Evolutionary conservation across 2,113 vertebrate species (phyloP).

Genomic region (Aegithalos caudatus): DNA sequence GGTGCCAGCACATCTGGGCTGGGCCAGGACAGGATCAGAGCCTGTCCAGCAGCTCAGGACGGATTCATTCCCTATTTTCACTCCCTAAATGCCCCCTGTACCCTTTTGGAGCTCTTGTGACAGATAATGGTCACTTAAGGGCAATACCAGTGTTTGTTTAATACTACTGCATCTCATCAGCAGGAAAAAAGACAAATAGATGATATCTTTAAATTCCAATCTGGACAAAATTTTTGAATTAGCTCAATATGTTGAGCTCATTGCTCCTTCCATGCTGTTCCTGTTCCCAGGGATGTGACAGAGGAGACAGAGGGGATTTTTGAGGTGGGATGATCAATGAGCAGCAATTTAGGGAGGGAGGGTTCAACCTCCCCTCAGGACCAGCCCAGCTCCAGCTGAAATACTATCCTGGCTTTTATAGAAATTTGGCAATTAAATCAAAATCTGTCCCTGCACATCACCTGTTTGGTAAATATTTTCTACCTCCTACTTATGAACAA

Average conservation of each 20-base stretch:
- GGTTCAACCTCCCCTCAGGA: background rate
- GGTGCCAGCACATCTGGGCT: background rate
- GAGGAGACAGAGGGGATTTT: background rate
- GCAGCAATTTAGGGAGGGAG: background rate
- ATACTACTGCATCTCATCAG: background rate
- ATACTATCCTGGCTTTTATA: background rate
- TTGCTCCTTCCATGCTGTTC: background rate
- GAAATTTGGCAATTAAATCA: background rate
- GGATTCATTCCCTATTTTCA: background rate
- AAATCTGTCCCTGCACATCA: background rate
- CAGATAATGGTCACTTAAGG: background rate
- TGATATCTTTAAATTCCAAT: background rate
- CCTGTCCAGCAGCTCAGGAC: background rate
- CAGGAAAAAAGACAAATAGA: background rate
- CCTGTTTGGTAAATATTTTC: background rate
- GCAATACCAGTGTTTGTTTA: background rate
- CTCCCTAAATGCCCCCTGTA: background rate
- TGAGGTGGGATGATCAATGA: background rate
- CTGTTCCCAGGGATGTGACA: background rate
- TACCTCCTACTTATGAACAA: background rate
- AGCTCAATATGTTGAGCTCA: rapidly evolving
- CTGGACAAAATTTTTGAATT: background rate
- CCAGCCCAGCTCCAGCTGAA: background rate
- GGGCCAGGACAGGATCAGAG: background rate
- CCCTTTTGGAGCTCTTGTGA: background rate